phyloP scores from a whole-genome alignment of 1,140 invertebrate genomes.

The Meloidogyne exigua region DNA sequence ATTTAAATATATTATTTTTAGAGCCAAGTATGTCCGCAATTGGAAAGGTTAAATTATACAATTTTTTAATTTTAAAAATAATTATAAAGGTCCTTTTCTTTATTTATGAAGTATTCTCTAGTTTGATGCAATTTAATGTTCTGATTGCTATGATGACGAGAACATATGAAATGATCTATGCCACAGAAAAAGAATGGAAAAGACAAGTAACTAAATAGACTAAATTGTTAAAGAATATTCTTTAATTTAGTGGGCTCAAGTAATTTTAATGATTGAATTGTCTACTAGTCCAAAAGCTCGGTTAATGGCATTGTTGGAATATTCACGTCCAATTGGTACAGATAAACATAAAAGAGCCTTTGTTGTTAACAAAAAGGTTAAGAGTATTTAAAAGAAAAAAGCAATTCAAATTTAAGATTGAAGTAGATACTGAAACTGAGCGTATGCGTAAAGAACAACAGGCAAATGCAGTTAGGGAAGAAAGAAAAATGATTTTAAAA shows the following conservation, averaged over 20 bases:
- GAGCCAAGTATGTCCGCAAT: slow-evolving; percentile 12
- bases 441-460: slow-evolving; percentile 44
- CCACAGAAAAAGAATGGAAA: slow-evolving; percentile 96
- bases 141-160: slow-evolving; percentile 99
- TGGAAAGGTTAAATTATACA: slow-evolving; percentile 4
- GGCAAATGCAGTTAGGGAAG: slow-evolving; percentile 37
- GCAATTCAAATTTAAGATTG: slow-evolving; percentile 29
- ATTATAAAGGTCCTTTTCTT: slow-evolving; percentile 78
- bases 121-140: slow-evolving; percentile 92
- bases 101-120: slow-evolving; percentile 91
- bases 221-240: not conserved
- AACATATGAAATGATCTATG: slow-evolving; percentile 90
- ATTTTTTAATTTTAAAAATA: not conserved
- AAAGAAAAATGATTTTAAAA: slow-evolving; percentile 51
- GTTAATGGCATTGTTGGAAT: slow-evolving; percentile 78
- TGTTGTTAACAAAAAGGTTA: slow-evolving; percentile 76
- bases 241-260: slow-evolving; percentile 82
- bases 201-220: slow-evolving; percentile 71
- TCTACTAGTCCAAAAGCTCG: slow-evolving; percentile 84
- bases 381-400: not conserved
- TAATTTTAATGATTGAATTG: slow-evolving; percentile 91
- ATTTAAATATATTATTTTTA: slow-evolving; percentile 4
- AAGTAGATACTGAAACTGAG: slow-evolving; percentile 45
- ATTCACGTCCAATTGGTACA: slow-evolving; percentile 92
- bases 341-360: slow-evolving; percentile 75